Evolutionary conservation across 2,888 invertebrate genomes (phyloP), one percentile per base, ranked within the genome.

Genomic region (Calliphora vomitoria): DNA sequence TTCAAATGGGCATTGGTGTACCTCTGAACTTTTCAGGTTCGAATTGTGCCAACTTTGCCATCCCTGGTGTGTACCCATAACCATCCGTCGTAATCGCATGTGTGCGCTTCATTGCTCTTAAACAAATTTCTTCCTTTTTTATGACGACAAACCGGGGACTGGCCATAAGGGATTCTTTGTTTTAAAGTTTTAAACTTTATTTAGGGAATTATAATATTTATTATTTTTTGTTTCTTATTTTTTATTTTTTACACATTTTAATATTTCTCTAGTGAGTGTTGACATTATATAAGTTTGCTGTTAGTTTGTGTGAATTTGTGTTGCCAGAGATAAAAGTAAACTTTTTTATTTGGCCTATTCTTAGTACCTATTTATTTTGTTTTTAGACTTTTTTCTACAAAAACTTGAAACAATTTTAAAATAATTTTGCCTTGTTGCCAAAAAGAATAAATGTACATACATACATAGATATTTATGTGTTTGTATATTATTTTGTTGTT

Each of bases 341-440:
- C 53, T 82, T 86, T 72, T n/a, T 25, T 25, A 2, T 80, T 69
- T 35, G 15, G 47, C 53, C 78, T 47, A 50, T 74, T 55, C 18
- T 66, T 38, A 1, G 41, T 60, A 13, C 44, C 3, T 44, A 69
- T 60, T 76, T 76, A 62, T 83, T 76, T 76, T 82, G 66, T 55
- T 82, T 72, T 66, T 41, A 0, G 38, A 64, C n/a, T 66, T 64
- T 78, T 55, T 72, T 41, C 47, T 60, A 60, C 1, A 31, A 20
- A 62, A 85, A 80, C 60, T 80, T 85, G 44, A 80, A 79, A 81
- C 53, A 87, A 87, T 76, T 82, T 80, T 8, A 60, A 75, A 80
- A 83, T 72, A 69, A 53, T 68, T 74, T 71, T 50, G 66, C 55
- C 38, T 35, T 78, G 20, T 35, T 78, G 55, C 82, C 82, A 58